Percentiles rank a stretch among this genome's conserved stretches.
Evolutionary conservation across 1,140 invertebrate genomes (phyloP).

Genomic region (Papilio aristodemus): DNA sequence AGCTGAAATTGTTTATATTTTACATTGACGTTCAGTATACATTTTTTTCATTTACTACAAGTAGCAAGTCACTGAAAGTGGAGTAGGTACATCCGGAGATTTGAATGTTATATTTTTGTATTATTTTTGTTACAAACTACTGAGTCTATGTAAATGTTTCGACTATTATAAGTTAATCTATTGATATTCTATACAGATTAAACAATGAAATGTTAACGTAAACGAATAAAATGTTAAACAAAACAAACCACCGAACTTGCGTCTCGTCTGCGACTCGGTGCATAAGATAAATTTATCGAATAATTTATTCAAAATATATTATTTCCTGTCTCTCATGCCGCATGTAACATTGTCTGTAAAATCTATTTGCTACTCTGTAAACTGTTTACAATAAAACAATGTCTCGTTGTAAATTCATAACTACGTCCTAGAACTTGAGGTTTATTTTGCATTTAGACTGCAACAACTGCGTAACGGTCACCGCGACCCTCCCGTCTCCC

Average conservation of each 20-base stretch:
- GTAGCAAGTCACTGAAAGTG: too few species aligned
- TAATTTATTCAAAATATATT: slow-evolving; percentile 11
- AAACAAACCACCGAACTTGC: neutral
- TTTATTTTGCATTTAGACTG: slow-evolving; percentile 11
- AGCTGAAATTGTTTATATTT: neutral
- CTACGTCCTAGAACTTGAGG: slow-evolving; percentile 14
- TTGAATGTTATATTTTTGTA: too few species aligned
- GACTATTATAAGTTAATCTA: too few species aligned
- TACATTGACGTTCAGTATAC: neutral
- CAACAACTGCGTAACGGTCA: slow-evolving; percentile 21
- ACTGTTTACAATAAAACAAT: neutral
- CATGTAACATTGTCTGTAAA: neutral
- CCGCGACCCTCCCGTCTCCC: neutral
- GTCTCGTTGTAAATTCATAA: slow-evolving; percentile 2
- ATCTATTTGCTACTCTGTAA: slow-evolving; percentile 13
- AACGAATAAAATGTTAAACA: neutral
- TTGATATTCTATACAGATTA: neutral
- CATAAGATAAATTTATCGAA: slow-evolving; percentile 1
- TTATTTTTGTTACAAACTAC: neutral
- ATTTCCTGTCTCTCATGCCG: slow-evolving; percentile 7
- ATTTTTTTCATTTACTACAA: too few species aligned
- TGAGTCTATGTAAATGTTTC: too few species aligned
- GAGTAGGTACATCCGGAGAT: too few species aligned
- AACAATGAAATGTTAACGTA: neutral
- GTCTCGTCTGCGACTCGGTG: neutral